phyloP scores from a whole-genome alignment of 2,113 vertebrate species.

The Barbus barbus region DNA sequence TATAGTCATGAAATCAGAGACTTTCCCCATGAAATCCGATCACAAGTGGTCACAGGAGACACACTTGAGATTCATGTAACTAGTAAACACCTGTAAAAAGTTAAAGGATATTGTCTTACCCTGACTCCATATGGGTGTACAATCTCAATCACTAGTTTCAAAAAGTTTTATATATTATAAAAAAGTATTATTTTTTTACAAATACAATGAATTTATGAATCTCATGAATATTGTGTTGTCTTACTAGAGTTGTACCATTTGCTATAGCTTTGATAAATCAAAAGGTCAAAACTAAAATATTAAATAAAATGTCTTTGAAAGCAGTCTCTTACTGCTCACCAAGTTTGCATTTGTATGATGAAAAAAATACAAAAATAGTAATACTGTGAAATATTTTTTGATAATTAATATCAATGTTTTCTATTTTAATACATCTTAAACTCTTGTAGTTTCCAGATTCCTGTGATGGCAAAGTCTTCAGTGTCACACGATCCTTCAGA shows the following conservation, averaged over 20 bases:
- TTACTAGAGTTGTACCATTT: neutral
- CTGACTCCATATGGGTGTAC: neutral
- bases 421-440: neutral
- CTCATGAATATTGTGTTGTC: neutral
- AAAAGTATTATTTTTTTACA: too few species aligned
- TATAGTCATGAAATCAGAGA: slow-evolving; percentile 15
- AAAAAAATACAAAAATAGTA: too few species aligned
- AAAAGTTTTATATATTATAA: too few species aligned
- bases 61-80: slow-evolving; percentile 17
- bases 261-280: neutral
- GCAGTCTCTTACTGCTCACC: neutral
- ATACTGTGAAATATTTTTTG: neutral
- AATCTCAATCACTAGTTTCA: neutral
- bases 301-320: neutral
- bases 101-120: neutral
- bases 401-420: neutral
- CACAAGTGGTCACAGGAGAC: neutral
- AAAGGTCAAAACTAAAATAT: neutral
- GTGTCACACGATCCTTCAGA: too few species aligned
- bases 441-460: too few species aligned
- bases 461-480: too few species aligned
- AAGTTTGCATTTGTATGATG: neutral
- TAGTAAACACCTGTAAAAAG: neutral
- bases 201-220: too few species aligned
- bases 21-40: neutral